Evolutionary conservation across 2,113 vertebrate species (phyloP).

Genomic region (Taxidea taxus): DNA sequence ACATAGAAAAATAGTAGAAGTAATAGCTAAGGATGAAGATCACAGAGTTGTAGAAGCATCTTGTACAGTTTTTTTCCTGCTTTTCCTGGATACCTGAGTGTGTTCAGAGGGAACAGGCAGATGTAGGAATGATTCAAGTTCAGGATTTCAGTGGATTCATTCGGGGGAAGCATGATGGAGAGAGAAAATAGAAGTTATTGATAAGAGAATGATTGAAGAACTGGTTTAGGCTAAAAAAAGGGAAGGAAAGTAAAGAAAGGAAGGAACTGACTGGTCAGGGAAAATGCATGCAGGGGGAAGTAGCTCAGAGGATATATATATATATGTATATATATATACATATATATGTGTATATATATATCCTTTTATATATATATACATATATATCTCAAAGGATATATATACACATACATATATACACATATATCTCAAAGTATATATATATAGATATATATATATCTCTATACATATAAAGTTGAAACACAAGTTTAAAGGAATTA

Average conservation of each 20-base stretch:
- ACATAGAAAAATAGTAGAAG: background rate
- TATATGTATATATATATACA: too few species aligned
- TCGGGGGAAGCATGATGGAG: background rate
- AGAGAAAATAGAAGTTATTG: background rate
- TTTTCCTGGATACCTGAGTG: background rate
- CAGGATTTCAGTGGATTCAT: background rate
- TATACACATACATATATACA: too few species aligned
- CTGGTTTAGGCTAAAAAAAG: background rate
- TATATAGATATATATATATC: too few species aligned
- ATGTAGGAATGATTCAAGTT: background rate
- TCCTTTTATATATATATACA: too few species aligned
- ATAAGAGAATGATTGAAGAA: background rate
- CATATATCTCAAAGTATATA: too few species aligned
- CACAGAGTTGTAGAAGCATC: background rate
- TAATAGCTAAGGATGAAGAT: background rate
- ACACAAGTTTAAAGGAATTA: slow-evolving; percentile 56
- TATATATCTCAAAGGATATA: too few species aligned
- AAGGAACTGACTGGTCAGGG: background rate
- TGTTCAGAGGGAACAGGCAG: background rate
- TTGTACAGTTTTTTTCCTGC: background rate
- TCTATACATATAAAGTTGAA: background rate
- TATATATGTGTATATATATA: too few species aligned
- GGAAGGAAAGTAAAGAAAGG: background rate
- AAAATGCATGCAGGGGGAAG: background rate
- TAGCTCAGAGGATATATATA: background rate